Conservation (phyloP, 2,797 vertebrate species). For the Synanceia verrucosa region DNA sequence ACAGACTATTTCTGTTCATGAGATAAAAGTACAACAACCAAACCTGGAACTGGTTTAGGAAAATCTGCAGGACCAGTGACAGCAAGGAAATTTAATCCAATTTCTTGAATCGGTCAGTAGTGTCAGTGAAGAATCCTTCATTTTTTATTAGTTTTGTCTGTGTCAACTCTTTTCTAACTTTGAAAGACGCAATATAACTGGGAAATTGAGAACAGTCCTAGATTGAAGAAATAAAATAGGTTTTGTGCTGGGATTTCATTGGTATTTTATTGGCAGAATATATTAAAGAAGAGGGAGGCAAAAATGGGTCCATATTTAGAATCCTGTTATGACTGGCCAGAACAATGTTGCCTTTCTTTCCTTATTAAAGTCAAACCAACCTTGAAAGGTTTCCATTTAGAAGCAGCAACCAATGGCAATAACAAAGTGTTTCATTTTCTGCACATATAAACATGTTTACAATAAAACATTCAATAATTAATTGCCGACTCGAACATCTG, state of each 20-base stretch:
- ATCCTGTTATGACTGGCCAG: conserved; percentile 36
- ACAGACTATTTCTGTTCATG: conserved; percentile 10
- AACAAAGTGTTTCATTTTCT: conserved; percentile 76
- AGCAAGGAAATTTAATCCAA: background rate
- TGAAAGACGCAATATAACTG: background rate
- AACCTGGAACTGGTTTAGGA: conserved; percentile 12
- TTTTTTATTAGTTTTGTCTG: conserved; percentile 3
- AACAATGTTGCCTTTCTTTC: conserved; percentile 46
- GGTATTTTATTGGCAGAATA: conserved; percentile 28
- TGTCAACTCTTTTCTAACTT: background rate
- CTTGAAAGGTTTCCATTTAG: conserved; percentile 42
- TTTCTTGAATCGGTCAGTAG: conserved; percentile 4
- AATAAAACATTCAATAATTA: conserved; percentile 47
- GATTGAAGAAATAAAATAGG: conserved; percentile 14
- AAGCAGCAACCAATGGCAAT: conserved; percentile 41
- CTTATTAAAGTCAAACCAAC: conserved; percentile 59
- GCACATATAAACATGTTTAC: conserved; percentile 61
- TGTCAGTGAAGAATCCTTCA: background rate
- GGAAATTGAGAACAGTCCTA: conserved; percentile 4
- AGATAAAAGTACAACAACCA: conserved; percentile 1
- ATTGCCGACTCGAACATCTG: conserved; percentile 56
- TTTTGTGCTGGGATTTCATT: conserved; percentile 19
- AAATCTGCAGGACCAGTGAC: conserved; percentile 19
- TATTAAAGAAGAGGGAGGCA: conserved; percentile 19
- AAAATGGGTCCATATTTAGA: conserved; percentile 32